Percentiles rank a stretch among this genome's conserved stretches.
Evolutionary conservation across 2,797 vertebrate species (phyloP).

Genomic region (Pyrrhura leucotis): DNA sequence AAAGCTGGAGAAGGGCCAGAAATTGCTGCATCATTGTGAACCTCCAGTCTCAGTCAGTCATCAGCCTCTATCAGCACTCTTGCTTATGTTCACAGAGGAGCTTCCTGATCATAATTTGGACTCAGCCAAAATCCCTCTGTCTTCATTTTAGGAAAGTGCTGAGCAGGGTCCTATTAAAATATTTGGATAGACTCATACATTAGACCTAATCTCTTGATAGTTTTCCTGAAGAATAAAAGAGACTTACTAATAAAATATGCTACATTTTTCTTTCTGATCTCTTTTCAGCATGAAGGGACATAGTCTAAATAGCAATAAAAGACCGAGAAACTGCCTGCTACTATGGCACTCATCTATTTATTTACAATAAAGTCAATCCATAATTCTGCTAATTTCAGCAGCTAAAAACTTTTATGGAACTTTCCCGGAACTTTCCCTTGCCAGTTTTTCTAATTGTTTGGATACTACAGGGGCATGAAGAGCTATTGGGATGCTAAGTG

Average conservation of each 20-base stretch:
- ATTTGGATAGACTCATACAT: slow-evolving; percentile 16
- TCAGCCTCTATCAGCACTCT: slow-evolving; percentile 63
- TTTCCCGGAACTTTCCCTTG: background rate
- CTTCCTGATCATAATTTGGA: slow-evolving; percentile 59
- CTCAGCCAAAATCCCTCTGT: slow-evolving; percentile 37
- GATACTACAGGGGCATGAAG: background rate
- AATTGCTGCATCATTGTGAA: slow-evolving; percentile 66
- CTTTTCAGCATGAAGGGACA: background rate
- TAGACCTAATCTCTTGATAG: slow-evolving; percentile 22
- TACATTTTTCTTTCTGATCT: background rate
- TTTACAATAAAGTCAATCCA: background rate
- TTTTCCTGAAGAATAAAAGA: slow-evolving; percentile 15
- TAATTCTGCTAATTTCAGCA: slow-evolving; percentile 53
- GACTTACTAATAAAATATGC: slow-evolving; percentile 14
- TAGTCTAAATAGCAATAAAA: slow-evolving; percentile 10
- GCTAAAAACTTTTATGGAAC: slow-evolving; percentile 7
- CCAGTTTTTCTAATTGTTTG: slow-evolving; percentile 27
- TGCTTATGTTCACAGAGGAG: slow-evolving; percentile 51
- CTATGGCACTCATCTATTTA: slow-evolving; percentile 2
- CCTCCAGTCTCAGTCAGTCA: slow-evolving; percentile 73
- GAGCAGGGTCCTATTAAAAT: slow-evolving; percentile 36
- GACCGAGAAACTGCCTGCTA: slow-evolving; percentile 5
- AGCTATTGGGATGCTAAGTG: background rate
- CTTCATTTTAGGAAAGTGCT: slow-evolving; percentile 57
- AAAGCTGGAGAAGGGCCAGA: slow-evolving; percentile 74